Conservation (phyloP, 2,113 vertebrate genomes). For the Diphyllodes magnificus region DNA sequence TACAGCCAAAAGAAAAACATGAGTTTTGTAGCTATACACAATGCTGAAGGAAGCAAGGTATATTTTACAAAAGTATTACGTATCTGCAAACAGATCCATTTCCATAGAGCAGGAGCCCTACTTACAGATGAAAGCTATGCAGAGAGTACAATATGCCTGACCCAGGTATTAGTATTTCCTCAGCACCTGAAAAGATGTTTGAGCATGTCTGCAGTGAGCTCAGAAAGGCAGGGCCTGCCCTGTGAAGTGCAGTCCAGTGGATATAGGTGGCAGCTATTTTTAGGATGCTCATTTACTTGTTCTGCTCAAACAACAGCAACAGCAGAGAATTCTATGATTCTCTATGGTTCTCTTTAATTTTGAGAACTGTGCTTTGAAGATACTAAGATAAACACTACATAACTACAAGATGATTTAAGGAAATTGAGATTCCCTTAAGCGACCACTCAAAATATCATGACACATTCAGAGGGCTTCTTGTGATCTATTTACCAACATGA, state of each 20-base stretch:
- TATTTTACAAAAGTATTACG: neutral
- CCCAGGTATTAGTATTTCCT: neutral
- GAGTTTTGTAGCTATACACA: neutral
- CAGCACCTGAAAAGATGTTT: neutral
- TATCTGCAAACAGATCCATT: neutral
- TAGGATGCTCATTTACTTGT: neutral
- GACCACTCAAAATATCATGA: neutral
- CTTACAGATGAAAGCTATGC: neutral
- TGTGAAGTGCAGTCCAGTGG: neutral
- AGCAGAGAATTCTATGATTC: neutral
- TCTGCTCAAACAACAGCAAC: neutral
- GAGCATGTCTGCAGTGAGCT: neutral
- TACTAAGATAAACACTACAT: neutral
- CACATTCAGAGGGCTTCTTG: neutral
- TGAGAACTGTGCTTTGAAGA: neutral
- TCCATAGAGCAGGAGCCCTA: neutral
- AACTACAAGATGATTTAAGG: neutral
- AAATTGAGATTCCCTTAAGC: neutral
- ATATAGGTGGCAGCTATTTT: neutral
- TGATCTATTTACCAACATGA: neutral
- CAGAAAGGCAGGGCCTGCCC: neutral
- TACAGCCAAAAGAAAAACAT: neutral
- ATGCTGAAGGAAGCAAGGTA: neutral
- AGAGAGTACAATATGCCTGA: neutral
- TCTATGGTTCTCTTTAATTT: neutral